Base-by-base conservation (phyloP, 2,113 vertebrate genomes). In the Alces alces region DNA sequence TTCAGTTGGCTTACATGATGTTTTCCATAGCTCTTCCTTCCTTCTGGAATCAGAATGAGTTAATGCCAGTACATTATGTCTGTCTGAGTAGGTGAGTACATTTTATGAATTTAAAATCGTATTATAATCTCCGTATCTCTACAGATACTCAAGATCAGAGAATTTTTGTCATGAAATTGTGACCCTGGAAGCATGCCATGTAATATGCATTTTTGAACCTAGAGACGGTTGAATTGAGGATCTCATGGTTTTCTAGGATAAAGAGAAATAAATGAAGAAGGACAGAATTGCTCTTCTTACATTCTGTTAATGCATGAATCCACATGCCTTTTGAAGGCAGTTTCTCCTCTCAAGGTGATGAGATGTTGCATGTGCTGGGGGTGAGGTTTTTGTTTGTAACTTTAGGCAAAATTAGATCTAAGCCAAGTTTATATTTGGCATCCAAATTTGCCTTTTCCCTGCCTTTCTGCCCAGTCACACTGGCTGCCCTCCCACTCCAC, bases 331-430 rank as follows among this genome's bases (percentile, higher is more conserved):
- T 95, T 73, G 52, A 30, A 93, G n/a, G 50, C 54, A 78, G 13
- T 93, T 97, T 94, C 58, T 94, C 15, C 33, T 92, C 14, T 85
- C 11, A 80, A 52, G 9, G 30, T 93, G 89, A 70, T 80, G 76
- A 90, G 36, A 86, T 96, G 10, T 36, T 89, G 43, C 43, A 70
- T 43, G 14, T 86, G 30, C 84, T 76, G 3, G 4, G 6, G 7
- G 70, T 5, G 82, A 84, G 10, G 12, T 57, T 86, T 91, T 66
- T 39, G 58, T 17, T 7, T 39, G 27, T 76, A 21, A 80, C 28
- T 58, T 78, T 90, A n/a, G 33, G 52, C 58, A 92, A 90, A 96
- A 50, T 84, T 66, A 93, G 70, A 79, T 97, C 28, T 66, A 88
- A 95, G 3, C 6, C 50, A 95, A 15, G 28, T 89, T 97, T 95